Evolutionary conservation across 2,113 vertebrate genomes (phyloP).

Genomic region (Ifrita kowaldi): DNA sequence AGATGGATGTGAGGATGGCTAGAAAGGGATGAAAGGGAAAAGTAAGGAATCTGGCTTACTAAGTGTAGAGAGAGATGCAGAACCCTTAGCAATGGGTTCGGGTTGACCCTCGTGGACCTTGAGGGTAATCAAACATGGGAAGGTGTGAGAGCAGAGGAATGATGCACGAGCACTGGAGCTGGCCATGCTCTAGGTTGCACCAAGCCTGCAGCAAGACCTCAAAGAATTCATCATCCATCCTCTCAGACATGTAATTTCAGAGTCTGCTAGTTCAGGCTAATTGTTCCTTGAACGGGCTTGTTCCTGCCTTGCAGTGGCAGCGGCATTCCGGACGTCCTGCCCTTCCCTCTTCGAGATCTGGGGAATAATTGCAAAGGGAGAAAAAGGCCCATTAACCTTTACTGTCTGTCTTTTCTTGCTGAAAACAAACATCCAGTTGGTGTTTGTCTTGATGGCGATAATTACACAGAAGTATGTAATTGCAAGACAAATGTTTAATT

Average conservation of each 20-base stretch:
- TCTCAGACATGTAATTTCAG: neutral
- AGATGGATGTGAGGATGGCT: neutral
- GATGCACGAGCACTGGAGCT: neutral
- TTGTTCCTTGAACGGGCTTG: neutral
- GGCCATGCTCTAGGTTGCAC: neutral
- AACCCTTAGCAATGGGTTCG: accelerated
- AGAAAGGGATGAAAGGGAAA: neutral
- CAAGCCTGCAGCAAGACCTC: neutral
- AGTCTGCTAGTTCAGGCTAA: neutral
- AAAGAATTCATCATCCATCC: neutral
- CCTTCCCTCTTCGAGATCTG: neutral
- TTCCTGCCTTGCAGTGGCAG: neutral
- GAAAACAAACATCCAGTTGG: slow-evolving; percentile 19
- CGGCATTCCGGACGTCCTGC: neutral
- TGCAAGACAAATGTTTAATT: slow-evolving; percentile 48
- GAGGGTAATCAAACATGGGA: accelerated
- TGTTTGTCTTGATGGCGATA: slow-evolving; percentile 16
- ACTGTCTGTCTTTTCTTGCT: neutral
- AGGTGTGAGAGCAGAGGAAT: neutral
- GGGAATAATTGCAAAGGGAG: neutral
- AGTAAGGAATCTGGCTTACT: neutral
- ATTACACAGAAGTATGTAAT: slow-evolving; percentile 23
- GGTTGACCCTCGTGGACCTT: accelerated
- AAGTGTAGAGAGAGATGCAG: neutral
- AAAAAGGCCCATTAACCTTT: neutral